Percentiles rank a stretch among this genome's conserved stretches.
Evolutionary conservation across 2,113 vertebrate species (phyloP).

Genomic region (Uropsilus gracilis): DNA sequence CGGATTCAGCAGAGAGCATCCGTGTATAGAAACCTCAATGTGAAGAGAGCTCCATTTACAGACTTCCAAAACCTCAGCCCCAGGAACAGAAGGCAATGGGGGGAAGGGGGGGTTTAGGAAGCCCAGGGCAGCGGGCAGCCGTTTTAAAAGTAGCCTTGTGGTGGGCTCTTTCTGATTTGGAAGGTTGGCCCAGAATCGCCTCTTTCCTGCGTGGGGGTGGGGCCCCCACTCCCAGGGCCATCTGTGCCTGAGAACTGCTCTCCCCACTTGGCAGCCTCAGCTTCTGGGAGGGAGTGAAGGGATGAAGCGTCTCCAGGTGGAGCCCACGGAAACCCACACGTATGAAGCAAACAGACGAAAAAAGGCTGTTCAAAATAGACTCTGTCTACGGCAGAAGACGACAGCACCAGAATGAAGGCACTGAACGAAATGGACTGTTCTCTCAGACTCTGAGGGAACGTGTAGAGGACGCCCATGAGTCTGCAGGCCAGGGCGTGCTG

Average conservation of each 20-base stretch:
- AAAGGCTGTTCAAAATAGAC: constrained; percentile 60
- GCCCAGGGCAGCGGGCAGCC: too few relatives aligned
- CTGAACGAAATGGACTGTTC: neutral
- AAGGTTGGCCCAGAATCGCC: neutral
- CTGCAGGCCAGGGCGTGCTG: neutral
- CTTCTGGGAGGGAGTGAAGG: neutral
- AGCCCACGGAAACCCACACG: constrained; percentile 22
- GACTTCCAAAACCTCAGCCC: neutral
- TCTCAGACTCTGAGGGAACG: neutral
- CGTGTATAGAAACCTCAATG: neutral
- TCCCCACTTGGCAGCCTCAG: neutral
- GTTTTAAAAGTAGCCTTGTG: neutral
- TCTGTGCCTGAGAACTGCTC: constrained; percentile 7
- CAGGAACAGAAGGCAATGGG: neutral
- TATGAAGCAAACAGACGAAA: neutral
- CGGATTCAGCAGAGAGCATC: neutral
- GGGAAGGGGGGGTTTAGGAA: fast-evolving
- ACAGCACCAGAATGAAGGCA: neutral
- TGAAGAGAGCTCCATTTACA: neutral
- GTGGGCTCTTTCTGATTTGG: neutral
- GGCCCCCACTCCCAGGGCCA: neutral
- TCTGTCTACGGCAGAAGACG: neutral
- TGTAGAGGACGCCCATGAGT: neutral
- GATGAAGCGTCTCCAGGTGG: neutral
- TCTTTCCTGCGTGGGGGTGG: too few relatives aligned